phyloP scores from a whole-genome alignment of 2,113 vertebrate species.

The Crotalus horridus region DNA sequence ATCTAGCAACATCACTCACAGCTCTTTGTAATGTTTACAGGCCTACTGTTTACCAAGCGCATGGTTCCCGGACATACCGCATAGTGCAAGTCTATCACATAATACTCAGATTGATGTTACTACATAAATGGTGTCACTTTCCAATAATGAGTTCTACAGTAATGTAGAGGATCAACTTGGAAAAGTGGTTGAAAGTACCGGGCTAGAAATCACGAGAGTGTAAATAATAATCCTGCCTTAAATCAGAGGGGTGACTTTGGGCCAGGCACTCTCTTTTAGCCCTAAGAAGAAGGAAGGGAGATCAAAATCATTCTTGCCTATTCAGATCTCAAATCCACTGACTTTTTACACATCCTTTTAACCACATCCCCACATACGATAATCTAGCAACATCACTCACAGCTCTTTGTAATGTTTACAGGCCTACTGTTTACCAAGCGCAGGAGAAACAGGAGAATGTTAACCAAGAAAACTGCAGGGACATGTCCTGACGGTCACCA shows the following conservation, averaged over 20 bases:
- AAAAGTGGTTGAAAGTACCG: background rate
- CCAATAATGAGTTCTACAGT: background rate
- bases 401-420: too few species aligned
- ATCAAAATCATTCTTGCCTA: too few species aligned
- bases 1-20: background rate
- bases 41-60: slow-evolving; percentile 17
- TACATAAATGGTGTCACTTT: background rate
- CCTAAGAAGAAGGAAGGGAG: background rate
- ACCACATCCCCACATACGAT: too few species aligned
- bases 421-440: too few species aligned
- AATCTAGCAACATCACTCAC: too few species aligned
- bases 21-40: slow-evolving; percentile 20
- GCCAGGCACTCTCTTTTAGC: background rate
- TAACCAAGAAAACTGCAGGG: background rate
- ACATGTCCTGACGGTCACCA: background rate
- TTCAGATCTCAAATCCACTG: too few species aligned
- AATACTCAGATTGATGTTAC: background rate
- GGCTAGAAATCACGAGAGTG: background rate
- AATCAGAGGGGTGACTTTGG: background rate
- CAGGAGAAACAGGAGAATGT: background rate
- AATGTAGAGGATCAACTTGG: background rate
- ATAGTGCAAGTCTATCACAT: background rate
- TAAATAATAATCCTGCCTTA: background rate
- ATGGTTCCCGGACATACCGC: slow-evolving; percentile 16
- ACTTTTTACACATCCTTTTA: too few species aligned